Conservation (phyloP, 2,888 invertebrate genomes). For the Hirtodrosophila histrioides region DNA sequence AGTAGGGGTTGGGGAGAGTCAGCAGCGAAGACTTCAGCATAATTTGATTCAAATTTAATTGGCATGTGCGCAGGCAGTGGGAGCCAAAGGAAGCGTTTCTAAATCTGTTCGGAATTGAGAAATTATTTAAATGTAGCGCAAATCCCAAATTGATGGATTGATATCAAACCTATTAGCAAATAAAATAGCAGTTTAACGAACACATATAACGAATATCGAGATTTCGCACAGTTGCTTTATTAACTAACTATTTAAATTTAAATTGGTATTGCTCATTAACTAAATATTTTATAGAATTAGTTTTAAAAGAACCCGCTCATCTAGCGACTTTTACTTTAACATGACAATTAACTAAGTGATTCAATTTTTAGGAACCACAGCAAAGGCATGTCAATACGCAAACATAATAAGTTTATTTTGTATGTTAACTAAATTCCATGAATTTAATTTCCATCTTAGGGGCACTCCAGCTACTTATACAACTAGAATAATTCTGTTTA, state of each 20-base stretch:
- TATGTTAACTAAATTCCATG: background rate
- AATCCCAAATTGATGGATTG: constrained; percentile 42
- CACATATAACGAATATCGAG: no score
- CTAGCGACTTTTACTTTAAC: no score
- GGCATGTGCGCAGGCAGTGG: constrained; percentile 45
- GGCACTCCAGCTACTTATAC: constrained; percentile 49
- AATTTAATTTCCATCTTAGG: constrained; percentile 1
- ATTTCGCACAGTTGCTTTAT: no score
- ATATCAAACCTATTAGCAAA: constrained; percentile 11
- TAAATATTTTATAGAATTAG: no score
- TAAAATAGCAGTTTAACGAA: background rate
- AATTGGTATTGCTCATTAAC: no score
- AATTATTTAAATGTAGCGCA: constrained; percentile 65
- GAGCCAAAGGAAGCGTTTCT: background rate
- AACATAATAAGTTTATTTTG: no score
- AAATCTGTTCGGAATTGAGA: constrained; percentile 62
- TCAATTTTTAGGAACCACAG: background rate
- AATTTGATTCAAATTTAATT: constrained; percentile 76
- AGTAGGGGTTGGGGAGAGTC: constrained; percentile 2
- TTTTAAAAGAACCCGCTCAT: no score
- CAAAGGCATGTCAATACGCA: background rate
- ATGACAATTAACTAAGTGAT: no score
- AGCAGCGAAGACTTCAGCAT: constrained; percentile 43
- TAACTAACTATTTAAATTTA: no score
- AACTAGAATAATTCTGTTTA: constrained; percentile 20